These are phyloP conservation scores for Dryocosmus kuriphilus DNA, from an alignment of 2,888 invertebrate genomes.

Conservation along the genomic window DNA sequence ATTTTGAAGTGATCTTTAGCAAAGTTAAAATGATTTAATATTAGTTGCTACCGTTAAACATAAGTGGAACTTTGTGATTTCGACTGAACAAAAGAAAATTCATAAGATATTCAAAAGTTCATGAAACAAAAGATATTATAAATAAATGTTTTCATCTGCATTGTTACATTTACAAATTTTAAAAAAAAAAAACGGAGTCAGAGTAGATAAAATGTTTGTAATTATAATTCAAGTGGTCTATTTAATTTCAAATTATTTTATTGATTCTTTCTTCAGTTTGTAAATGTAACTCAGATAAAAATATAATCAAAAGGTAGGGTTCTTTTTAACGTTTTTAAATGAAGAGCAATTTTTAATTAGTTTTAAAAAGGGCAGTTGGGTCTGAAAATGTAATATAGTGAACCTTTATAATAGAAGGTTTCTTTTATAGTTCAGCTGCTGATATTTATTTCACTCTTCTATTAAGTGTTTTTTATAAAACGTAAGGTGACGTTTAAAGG, in stretches of 20 bases:
- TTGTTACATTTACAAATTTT: neutral
- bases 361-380: neutral
- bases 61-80: neutral
- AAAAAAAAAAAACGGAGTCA: too few relatives aligned
- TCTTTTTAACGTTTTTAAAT: neutral
- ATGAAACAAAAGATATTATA: neutral
- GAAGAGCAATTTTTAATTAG: neutral
- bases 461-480: constrained; percentile 24
- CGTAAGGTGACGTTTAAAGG: constrained; percentile 18
- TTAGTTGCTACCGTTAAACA: constrained; percentile 14
- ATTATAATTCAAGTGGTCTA: neutral
- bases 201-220: neutral
- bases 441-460: constrained; percentile 10
- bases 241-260: neutral
- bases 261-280: neutral
- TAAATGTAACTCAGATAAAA: neutral
- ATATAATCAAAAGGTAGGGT: neutral
- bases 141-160: neutral
- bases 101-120: too few relatives aligned
- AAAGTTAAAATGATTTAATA: neutral
- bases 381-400: neutral
- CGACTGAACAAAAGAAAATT: too few relatives aligned
- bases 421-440: neutral
- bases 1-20: constrained; percentile 27
- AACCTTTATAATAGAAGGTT: neutral